Base-by-base conservation (phyloP, 2,797 vertebrate species). In the Bovichtus variegatus region DNA sequence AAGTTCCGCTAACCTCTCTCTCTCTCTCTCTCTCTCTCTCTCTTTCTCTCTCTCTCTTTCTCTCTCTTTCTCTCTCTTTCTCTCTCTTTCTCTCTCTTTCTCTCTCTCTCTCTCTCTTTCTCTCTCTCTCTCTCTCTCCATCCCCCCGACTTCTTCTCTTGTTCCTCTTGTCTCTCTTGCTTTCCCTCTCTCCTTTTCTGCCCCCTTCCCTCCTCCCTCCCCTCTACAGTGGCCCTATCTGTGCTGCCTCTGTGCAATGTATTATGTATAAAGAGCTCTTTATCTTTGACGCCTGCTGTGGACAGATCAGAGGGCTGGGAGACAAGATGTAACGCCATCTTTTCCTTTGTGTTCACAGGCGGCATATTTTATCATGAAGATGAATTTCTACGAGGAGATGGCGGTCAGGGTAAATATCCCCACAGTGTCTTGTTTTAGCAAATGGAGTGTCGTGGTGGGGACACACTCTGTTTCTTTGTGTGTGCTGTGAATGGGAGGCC, bases 401-500 rank as follows among this genome's bases (percentile, higher is more conserved):
- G 97, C 97, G 95, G 96, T 99, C 97, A 99, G 96, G 98, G 98
- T 99, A 98, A 99, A 98, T 98, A 98, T 96, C 96, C 96, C 95
- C 75, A 85, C 83, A 73, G 87, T 96, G 95, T 91, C 95, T 94
- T 96, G 96, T 95, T 96, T 96, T 97, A 95, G 96, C 94, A 96
- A 97, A 96, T 96, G 93, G 95, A 96, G 86, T 85, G 80, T 78
- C 70, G 21, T 83, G 76, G 77, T 81, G 82, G 80, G 80, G 83
- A 76, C 58, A 73, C 76, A 77, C 76, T 50, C 67, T 74, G 29
- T 85, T 78, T 83, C 74, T 69, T 69, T 80, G 65, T 72, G 71
- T 78, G 71, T 64, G 55, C 82, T 71, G 75, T 64, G 73, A 86
- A 74, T 63, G 53, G 67, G 58, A 88, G 81, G 78, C 74, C 87